These are phyloP conservation scores for Butorides virescens DNA, from an alignment of 2,113 vertebrate species.

Conservation along the genomic window DNA sequence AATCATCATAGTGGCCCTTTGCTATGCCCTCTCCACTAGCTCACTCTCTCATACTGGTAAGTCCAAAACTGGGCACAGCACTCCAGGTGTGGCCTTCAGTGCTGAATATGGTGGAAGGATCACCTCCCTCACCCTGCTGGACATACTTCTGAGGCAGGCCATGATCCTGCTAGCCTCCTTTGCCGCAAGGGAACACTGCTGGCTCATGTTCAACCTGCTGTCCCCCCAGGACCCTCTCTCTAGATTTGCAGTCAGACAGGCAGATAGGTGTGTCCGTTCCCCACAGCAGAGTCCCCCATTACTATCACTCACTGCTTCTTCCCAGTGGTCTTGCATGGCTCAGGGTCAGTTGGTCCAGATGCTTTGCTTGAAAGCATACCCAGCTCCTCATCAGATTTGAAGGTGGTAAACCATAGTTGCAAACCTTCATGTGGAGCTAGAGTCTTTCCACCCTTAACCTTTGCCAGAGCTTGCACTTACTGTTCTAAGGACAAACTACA, in stretches of 20 bases:
- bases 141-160: neutral
- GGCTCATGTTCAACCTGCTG: neutral
- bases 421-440: neutral
- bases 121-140: neutral
- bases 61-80: neutral
- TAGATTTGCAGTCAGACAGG: neutral
- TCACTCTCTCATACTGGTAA: neutral
- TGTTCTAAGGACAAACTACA: neutral
- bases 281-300: too few relatives aligned
- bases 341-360: neutral
- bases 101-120: neutral
- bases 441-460: neutral
- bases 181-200: neutral
- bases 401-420: neutral
- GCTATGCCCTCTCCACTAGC: neutral
- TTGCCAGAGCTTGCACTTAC: neutral
- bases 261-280: neutral
- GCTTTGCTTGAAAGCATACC: neutral
- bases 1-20: neutral
- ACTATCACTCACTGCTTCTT: neutral
- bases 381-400: neutral
- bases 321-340: neutral
- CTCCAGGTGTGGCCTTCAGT: neutral
- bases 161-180: neutral
- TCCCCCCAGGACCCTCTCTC: neutral